These are phyloP conservation scores for Danio aesculapii DNA, from an alignment of 2,797 vertebrate genomes.

Conservation along the genomic window DNA sequence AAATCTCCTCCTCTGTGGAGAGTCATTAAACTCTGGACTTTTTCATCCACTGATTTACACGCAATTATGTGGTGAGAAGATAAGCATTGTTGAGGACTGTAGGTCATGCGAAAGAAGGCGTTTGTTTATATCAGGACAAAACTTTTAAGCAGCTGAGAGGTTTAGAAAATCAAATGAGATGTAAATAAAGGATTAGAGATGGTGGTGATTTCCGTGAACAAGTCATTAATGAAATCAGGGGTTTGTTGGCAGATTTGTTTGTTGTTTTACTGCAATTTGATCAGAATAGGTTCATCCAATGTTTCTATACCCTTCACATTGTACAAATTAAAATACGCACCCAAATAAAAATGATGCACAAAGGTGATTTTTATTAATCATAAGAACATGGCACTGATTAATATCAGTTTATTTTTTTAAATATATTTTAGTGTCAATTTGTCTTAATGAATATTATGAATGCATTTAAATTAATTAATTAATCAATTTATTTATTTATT, in stretches of 20 bases:
- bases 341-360: too few relatives aligned
- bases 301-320: too few relatives aligned
- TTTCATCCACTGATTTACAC: not conserved
- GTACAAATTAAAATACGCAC: too few relatives aligned
- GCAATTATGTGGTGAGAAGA: not conserved
- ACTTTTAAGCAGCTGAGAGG: not conserved
- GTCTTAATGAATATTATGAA: too few relatives aligned
- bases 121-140: not conserved
- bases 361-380: not conserved
- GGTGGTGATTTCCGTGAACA: not conserved
- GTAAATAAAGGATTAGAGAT: not conserved
- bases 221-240: not conserved
- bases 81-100: not conserved
- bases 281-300: too few relatives aligned
- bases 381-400: not conserved
- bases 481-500: too few relatives aligned
- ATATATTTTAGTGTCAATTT: too few relatives aligned
- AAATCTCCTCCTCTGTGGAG: not conserved
- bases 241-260: too few relatives aligned
- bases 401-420: too few relatives aligned
- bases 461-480: too few relatives aligned
- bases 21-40: not conserved
- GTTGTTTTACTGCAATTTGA: too few relatives aligned
- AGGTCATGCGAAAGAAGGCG: not conserved
- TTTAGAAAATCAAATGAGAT: not conserved